phyloP scores from a whole-genome alignment of 2,888 invertebrate species.

The Cryptocephalus moraei region DNA sequence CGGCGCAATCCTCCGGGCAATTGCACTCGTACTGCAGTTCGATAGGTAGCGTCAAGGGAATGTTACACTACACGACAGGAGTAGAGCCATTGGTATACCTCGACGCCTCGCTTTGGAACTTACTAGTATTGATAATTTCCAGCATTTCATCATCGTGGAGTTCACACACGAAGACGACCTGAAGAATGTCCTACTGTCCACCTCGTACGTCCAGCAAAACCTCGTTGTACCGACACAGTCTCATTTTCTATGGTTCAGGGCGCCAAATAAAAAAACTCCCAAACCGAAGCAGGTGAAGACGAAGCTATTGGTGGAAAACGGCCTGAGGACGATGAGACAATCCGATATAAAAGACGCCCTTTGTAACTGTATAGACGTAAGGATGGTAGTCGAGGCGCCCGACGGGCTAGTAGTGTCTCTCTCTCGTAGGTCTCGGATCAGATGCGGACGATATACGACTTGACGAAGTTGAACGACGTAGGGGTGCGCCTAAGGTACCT shows the following conservation, averaged over 20 bases:
- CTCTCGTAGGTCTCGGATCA: slow-evolving; percentile 48
- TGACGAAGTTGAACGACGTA: slow-evolving; percentile 59
- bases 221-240: slow-evolving; percentile 56
- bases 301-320: slow-evolving; percentile 37
- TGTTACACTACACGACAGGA: slow-evolving; percentile 52
- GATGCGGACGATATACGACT: slow-evolving; percentile 51
- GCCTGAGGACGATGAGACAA: slow-evolving; percentile 37
- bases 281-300: slow-evolving; percentile 25
- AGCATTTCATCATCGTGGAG: slow-evolving; percentile 71
- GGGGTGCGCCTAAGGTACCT: slow-evolving; percentile 65
- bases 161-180: slow-evolving; percentile 48
- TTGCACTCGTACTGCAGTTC: slow-evolving; percentile 58
- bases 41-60: slow-evolving; percentile 52
- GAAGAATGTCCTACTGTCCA: slow-evolving; percentile 43
- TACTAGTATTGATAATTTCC: slow-evolving; percentile 11
- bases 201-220: slow-evolving; percentile 47
- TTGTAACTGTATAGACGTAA: slow-evolving; percentile 39
- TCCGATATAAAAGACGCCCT: slow-evolving; percentile 41
- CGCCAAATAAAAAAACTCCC: slow-evolving; percentile 23
- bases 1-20: slow-evolving; percentile 56
- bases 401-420: too few species aligned
- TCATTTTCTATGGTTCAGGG: slow-evolving; percentile 62
- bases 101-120: too few species aligned
- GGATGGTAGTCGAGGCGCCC: slow-evolving; percentile 2
- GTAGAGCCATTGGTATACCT: slow-evolving; percentile 30